These are phyloP conservation scores for Volucella bombylans DNA, from an alignment of 2,888 invertebrate genomes.

Conservation along the genomic window DNA sequence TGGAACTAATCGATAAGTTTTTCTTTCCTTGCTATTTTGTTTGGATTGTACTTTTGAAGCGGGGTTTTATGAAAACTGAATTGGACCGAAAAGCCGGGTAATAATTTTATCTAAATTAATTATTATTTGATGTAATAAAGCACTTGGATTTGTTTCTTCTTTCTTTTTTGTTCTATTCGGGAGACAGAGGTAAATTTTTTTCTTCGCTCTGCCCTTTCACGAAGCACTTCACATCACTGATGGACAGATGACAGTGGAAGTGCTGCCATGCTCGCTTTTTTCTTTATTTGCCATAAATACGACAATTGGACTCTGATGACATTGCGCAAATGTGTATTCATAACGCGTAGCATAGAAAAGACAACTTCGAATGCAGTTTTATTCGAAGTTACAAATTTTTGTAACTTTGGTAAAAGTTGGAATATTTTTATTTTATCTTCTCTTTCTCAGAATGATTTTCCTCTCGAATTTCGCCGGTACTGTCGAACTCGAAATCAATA, in stretches of 20 bases:
- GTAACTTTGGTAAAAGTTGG: too few relatives aligned
- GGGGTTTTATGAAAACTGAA: conserved; percentile 18
- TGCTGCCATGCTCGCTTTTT: conserved; percentile 43
- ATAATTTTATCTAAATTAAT: conserved; percentile 49
- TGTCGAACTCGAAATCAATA: too few relatives aligned
- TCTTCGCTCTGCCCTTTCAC: conserved; percentile 64
- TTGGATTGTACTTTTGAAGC: conserved; percentile 1
- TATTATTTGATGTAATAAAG: conserved; percentile 58
- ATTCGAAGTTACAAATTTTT: too few relatives aligned
- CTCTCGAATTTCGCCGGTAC: too few relatives aligned
- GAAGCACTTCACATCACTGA: conserved; percentile 65
- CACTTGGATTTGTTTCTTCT: conserved; percentile 66
- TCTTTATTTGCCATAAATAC: not conserved
- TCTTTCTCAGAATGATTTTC: too few relatives aligned
- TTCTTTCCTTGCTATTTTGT: conserved; percentile 38
- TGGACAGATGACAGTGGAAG: conserved; percentile 41
- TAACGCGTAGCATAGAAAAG: too few relatives aligned
- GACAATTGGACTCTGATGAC: not conserved
- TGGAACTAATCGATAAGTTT: conserved; percentile 69
- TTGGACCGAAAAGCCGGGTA: conserved; percentile 32
- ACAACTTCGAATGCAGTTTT: too few relatives aligned
- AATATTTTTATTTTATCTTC: too few relatives aligned
- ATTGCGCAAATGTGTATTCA: not conserved
- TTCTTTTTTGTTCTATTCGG: not conserved
- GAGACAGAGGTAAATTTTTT: conserved; percentile 59